phyloP scores from a whole-genome alignment of 2,113 vertebrate species.

The Dasyurus viverrinus region DNA sequence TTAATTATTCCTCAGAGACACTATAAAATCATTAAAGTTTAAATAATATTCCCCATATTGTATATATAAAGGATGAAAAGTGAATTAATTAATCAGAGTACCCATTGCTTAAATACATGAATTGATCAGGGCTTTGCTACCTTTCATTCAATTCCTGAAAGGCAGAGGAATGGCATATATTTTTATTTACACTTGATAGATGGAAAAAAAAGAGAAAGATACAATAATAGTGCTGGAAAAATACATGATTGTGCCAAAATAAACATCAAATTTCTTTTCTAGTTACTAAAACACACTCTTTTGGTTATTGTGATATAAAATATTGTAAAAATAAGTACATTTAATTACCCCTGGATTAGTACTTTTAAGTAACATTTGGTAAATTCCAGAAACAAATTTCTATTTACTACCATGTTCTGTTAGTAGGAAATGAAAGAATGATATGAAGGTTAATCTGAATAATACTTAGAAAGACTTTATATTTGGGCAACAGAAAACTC shows the following conservation, averaged over 20 bases:
- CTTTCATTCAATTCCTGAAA: not conserved
- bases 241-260: not conserved
- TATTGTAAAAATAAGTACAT: not conserved
- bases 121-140: not conserved
- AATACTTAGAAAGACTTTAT: not conserved
- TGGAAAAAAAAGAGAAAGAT: not conserved
- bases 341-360: not conserved
- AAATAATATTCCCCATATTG: conserved; percentile 14
- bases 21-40: conserved; percentile 23
- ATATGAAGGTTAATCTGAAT: not conserved
- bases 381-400: not conserved
- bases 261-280: not conserved
- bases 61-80: not conserved
- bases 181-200: not conserved
- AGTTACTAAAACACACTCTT: not conserved
- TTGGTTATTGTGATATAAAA: not conserved
- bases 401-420: not conserved
- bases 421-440: not conserved
- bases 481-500: not conserved
- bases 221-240: not conserved
- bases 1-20: conserved; percentile 24
- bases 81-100: not conserved
- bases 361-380: not conserved
- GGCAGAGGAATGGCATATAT: not conserved
- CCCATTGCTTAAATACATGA: not conserved